Evolutionary conservation across 2,113 vertebrate genomes (phyloP), one percentile per base, ranked within the genome.

Genomic region (Nycticorax nycticorax): DNA sequence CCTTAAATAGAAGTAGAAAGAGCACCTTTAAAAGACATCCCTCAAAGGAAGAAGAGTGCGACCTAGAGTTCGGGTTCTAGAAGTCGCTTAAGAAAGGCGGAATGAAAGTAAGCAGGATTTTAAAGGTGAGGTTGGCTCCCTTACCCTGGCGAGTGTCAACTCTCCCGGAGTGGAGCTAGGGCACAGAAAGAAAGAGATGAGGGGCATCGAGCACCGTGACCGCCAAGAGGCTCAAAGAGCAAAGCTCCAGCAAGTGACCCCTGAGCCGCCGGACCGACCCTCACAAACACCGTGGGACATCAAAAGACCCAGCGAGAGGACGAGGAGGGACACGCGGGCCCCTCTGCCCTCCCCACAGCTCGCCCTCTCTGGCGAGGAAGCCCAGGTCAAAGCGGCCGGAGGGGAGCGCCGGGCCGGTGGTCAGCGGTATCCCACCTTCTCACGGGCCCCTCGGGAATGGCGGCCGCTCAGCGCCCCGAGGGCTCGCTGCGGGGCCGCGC

Each of bases 251-350:
- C 16, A 3, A 45, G 27, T 2, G 14, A 20, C 52, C 67, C 6
- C 84, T 20, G 24, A 23, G 43, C 30, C n/a, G 11, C 45, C 21
- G n/a, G 41, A 5, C 23, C 14, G 11, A 33, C 32, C 8, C 66
- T 41, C 53, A 3, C 7, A 2, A 28, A 20, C 68, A 8, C 67
- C 37, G 27, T 0, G 57, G 35, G 15, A 13, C 59, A 28, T 1
- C 30, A 24, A 12, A 17, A 22, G 27, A 20, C 35, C 7, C 62
- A 6, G 37, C 23, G 52, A 62, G 66, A 28, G 5, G 10, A 18
- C 3, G 9, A 41, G 16, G 12, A 14, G 15, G 26, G 18, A 15
- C 3, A 16, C 6, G 4, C 14, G 6, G 18, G 2, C 21, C 24
- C 12, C 55, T 47, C 19, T 33, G 10, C 48, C 14, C 16, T 41